These are phyloP conservation scores for Plectrocnemia conspersa DNA, from an alignment of 1,140 invertebrate species.

Conservation along the genomic window DNA sequence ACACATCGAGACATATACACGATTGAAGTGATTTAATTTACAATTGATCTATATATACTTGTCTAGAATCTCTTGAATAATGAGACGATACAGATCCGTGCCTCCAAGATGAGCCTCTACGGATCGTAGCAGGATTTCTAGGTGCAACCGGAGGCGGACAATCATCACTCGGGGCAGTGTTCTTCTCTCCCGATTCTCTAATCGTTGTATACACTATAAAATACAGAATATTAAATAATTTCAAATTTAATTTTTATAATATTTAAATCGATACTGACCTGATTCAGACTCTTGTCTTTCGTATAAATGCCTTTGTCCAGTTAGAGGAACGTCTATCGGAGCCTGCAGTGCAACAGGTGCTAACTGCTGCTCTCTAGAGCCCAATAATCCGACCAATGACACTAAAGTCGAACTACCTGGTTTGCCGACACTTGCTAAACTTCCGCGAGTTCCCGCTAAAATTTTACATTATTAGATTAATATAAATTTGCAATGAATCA, in stretches of 20 bases:
- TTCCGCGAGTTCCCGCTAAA: conserved; percentile 68
- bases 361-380: conserved; percentile 41
- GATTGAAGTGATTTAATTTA: too few relatives aligned
- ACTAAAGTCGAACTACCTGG: conserved; percentile 76
- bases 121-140: conserved; percentile 5
- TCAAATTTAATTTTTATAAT: conserved; percentile 2
- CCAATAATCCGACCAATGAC: conserved; percentile 69
- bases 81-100: conserved; percentile 15
- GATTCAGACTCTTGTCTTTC: conserved; percentile 24
- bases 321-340: conserved; percentile 19
- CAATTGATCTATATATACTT: conserved; percentile 16
- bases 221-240: not conserved
- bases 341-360: conserved; percentile 28
- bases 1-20: too few relatives aligned
- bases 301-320: conserved; percentile 12
- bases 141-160: not conserved
- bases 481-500: not conserved
- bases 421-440: conserved; percentile 72
- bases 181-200: conserved; percentile 18
- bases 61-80: conserved; percentile 28
- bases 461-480: not conserved
- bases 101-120: conserved; percentile 24
- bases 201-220: conserved; percentile 30
- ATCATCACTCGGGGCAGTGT: conserved; percentile 12
- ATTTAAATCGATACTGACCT: conserved; percentile 14